Evolutionary conservation across 2,797 vertebrate genomes (phyloP).

Genomic region (Sebastes cheni): DNA sequence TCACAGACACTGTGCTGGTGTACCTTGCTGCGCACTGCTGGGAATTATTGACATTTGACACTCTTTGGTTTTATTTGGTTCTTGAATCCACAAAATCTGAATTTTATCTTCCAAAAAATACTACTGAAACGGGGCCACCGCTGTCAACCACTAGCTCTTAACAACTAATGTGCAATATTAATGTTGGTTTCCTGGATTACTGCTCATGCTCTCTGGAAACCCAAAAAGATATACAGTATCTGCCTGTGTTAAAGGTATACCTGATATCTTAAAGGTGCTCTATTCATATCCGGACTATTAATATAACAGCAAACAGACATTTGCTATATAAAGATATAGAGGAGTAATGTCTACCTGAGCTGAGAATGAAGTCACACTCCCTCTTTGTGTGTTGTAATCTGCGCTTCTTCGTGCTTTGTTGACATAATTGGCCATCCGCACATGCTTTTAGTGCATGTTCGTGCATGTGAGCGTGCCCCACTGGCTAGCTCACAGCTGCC

Average conservation of each 20-base stretch:
- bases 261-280: neutral
- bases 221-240: neutral
- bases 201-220: neutral
- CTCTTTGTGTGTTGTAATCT: no score
- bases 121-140: neutral
- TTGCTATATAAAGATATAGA: no score
- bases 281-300: no score
- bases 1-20: conserved; percentile 1
- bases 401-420: no score
- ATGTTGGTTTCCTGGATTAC: neutral
- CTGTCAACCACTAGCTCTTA: neutral
- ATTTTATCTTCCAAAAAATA: neutral
- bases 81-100: conserved; percentile 1
- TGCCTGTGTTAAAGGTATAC: neutral
- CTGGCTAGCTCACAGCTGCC: no score
- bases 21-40: conserved; percentile 1
- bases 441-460: no score
- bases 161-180: neutral
- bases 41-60: neutral
- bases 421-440: no score
- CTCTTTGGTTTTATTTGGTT: neutral
- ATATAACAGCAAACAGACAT: no score
- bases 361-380: no score
- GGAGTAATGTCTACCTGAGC: no score
- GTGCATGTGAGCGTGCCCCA: no score